phyloP scores from a whole-genome alignment of 2,888 invertebrate species.

The Drosophila longiperda region DNA sequence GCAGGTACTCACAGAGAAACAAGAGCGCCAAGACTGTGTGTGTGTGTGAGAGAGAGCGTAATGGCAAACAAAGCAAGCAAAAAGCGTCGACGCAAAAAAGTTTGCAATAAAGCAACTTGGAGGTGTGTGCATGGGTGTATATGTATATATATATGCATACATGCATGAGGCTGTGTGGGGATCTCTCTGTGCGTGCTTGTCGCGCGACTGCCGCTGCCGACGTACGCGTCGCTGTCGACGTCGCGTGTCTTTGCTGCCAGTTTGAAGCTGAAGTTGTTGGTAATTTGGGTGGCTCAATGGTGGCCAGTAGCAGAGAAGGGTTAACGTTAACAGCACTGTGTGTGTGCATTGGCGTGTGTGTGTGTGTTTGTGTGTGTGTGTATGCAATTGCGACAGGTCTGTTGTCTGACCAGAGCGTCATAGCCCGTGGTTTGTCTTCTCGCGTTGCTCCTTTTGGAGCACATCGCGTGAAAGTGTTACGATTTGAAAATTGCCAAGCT shows the following conservation, averaged over 20 bases:
- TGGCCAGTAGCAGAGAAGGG: constrained; percentile 56
- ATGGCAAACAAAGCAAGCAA: constrained; percentile 66
- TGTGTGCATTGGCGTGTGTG: constrained; percentile 4
- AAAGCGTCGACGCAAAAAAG: constrained; percentile 61
- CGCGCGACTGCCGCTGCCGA: constrained; percentile 67
- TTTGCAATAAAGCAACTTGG: constrained; percentile 68
- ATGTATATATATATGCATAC: constrained; percentile 2
- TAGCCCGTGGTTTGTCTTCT: constrained; percentile 20
- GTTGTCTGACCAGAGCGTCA: constrained; percentile 52
- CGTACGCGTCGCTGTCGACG: constrained; percentile 64
- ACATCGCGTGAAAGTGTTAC: constrained; percentile 74
- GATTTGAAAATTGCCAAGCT: constrained; percentile 75
- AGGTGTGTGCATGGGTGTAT: constrained; percentile 39
- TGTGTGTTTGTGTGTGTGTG: constrained; percentile 8
- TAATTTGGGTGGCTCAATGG: constrained; percentile 46
- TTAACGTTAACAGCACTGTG: constrained; percentile 43
- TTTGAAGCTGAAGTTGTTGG: constrained; percentile 43
- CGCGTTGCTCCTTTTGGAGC: constrained; percentile 61
- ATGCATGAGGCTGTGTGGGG: constrained; percentile 10
- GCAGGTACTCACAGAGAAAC: constrained; percentile 28
- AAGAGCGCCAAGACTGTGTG: constrained; percentile 44
- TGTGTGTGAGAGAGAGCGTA: constrained; percentile 42
- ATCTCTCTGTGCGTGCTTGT: constrained; percentile 64
- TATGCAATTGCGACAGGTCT: constrained; percentile 69
- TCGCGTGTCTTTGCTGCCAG: constrained; percentile 68